Base-by-base conservation (phyloP, 2,888 invertebrate genomes). In the Rambutsinella grinnellia region DNA sequence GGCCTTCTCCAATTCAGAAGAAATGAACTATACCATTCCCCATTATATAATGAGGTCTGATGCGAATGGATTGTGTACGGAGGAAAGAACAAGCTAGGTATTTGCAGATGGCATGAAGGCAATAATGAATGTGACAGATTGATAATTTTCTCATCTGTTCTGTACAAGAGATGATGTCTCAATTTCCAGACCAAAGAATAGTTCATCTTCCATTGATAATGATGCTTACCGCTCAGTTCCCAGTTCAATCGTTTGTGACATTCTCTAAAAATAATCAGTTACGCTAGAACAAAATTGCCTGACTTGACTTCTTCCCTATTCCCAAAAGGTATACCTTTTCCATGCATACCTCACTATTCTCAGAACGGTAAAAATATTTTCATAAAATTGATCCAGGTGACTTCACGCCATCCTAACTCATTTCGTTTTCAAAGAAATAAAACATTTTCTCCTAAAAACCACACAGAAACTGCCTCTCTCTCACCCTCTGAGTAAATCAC, bases 181-280 rank as follows among this genome's bases (percentile, higher is more conserved):
- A 57, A 67, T 67, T 67, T 26, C 26, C 67, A 15, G 6, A 17
- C 6, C 51, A 23, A 24, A 46, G 23, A 47, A 24, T 36, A 53
- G n/a, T n/a, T 53, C 19, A 53, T 28, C 53, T 36, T 63, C 36
- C n/a, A 26, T 17, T 21, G 21, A 47, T 27, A 36, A 24, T 24
- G 19, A 56, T 56, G 2, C 3, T 53, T 36, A 19, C 36, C 26
- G 49, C n/a, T 26, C 36, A n/a, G 44, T n/a, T n/a, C 26, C 15
- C 27, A 23, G 57, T 57, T 67, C 57, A 67, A 67, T 67, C 67
- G 67, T 47, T 67, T 49, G 47, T 67, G 67, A 67, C 67, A 67
- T 67, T 67, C 28, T 47, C 57, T 23, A 57, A 15, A 19, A 26
- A 57, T 19, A 44, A 67, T 57, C 67, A 57, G 67, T 58, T 57